phyloP scores from a whole-genome alignment of 2,113 vertebrate genomes.

The Notechis scutatus region DNA sequence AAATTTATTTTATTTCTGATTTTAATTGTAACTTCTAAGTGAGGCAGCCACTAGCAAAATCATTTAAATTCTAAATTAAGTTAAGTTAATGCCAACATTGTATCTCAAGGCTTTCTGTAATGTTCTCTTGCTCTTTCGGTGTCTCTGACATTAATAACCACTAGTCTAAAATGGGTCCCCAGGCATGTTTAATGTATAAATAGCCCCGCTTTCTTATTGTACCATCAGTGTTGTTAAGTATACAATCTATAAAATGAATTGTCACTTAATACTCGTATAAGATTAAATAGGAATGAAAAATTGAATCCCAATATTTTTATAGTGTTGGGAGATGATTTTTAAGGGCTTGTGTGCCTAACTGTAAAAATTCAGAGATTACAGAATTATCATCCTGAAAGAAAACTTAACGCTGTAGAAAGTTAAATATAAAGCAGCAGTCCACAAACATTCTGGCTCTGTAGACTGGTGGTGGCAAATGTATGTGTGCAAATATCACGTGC shows the following conservation, averaged over 20 bases:
- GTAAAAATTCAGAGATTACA: background rate
- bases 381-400: background rate
- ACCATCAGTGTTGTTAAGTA: constrained; percentile 24
- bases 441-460: too few relatives aligned
- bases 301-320: background rate
- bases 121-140: constrained; percentile 9
- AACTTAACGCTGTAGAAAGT: background rate
- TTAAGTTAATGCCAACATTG: constrained; percentile 4
- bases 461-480: too few relatives aligned
- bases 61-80: constrained; percentile 25
- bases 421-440: too few relatives aligned
- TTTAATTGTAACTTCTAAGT: constrained; percentile 13
- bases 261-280: background rate
- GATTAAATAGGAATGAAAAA: background rate
- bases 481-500: too few relatives aligned
- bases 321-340: background rate
- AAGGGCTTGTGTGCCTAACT: background rate
- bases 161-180: constrained; percentile 7
- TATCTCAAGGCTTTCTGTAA: constrained; percentile 4
- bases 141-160: background rate
- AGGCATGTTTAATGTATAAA: background rate
- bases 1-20: background rate
- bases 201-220: background rate
- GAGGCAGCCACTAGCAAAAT: constrained; percentile 20
- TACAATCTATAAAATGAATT: background rate